Evolutionary conservation across 1,140 invertebrate species (phyloP).

Genomic region (Aleiodes sp.): DNA sequence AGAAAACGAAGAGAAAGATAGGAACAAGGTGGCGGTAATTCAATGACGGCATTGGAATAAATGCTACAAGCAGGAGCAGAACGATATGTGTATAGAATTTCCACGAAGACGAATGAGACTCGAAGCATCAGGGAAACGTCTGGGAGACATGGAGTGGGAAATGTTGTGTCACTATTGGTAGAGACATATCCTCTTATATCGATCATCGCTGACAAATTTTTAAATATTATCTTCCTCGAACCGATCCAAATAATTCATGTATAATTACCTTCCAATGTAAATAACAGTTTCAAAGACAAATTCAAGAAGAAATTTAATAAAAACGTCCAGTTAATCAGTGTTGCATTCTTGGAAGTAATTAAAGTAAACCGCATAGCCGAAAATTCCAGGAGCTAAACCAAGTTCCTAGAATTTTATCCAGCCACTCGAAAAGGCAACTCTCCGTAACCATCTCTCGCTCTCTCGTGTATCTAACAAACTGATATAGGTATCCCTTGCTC

Average conservation of each 20-base stretch:
- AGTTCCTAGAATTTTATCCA: slow-evolving; percentile 4
- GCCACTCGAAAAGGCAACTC: slow-evolving; percentile 10
- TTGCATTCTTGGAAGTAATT: slow-evolving; percentile 10
- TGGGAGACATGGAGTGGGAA: not conserved
- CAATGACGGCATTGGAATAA: no score
- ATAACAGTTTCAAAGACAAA: not conserved
- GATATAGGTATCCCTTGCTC: slow-evolving; percentile 17
- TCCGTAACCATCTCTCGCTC: not conserved
- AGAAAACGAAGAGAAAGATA: not conserved
- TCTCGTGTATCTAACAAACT: not conserved
- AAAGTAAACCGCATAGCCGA: not conserved
- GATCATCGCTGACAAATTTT: not conserved
- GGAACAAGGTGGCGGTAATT: no score
- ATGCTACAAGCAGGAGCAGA: not conserved
- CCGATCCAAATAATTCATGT: no score
- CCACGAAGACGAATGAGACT: not conserved
- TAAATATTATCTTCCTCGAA: not conserved
- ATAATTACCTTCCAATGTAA: no score
- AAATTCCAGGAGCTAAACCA: slow-evolving; percentile 9
- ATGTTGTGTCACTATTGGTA: not conserved
- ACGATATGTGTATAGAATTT: not conserved
- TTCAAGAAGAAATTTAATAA: not conserved
- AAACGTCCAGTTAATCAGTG: slow-evolving; percentile 17
- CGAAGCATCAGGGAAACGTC: not conserved
- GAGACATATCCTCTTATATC: not conserved